Conservation (phyloP, 2,888 invertebrate genomes). For the Lepetodrilus schrolli region DNA sequence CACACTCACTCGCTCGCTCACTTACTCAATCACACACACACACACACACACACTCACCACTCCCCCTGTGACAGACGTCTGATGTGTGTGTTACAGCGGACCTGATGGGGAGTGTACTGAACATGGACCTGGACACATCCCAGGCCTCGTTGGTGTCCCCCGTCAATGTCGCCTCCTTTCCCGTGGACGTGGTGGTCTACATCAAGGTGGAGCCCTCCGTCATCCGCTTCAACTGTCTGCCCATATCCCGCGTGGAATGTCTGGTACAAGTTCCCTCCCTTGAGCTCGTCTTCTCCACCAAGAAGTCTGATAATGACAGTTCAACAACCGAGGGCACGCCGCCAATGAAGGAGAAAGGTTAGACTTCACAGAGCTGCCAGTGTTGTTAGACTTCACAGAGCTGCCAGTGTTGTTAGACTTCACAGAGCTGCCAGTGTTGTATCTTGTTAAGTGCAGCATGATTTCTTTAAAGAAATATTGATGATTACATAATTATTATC, state of each 20-base stretch:
- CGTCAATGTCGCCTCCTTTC: slow-evolving; percentile 81
- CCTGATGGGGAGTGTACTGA: slow-evolving; percentile 55
- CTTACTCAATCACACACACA: neutral
- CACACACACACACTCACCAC: neutral
- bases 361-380: no score
- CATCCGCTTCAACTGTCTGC: slow-evolving; percentile 95
- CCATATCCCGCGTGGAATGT: slow-evolving; percentile 95
- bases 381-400: no score
- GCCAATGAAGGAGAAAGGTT: slow-evolving; percentile 55
- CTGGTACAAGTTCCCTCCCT: slow-evolving; percentile 96
- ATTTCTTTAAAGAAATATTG: no score
- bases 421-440: no score
- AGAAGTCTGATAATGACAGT: slow-evolving; percentile 15
- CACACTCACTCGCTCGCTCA: neutral
- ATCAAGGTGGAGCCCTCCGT: slow-evolving; percentile 96
- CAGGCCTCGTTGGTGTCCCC: slow-evolving; percentile 60
- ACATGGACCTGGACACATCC: slow-evolving; percentile 66
- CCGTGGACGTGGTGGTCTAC: slow-evolving; percentile 98
- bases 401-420: no score
- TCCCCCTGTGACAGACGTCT: no score
- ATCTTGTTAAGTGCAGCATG: no score
- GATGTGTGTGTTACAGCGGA: slow-evolving; percentile 47
- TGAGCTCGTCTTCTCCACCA: slow-evolving; percentile 92
- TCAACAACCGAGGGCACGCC: slow-evolving; percentile 57
- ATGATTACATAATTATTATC: no score